These are phyloP conservation scores for Butastur rufipennis DNA, from an alignment of 2,113 vertebrate species.

Conservation along the genomic window DNA sequence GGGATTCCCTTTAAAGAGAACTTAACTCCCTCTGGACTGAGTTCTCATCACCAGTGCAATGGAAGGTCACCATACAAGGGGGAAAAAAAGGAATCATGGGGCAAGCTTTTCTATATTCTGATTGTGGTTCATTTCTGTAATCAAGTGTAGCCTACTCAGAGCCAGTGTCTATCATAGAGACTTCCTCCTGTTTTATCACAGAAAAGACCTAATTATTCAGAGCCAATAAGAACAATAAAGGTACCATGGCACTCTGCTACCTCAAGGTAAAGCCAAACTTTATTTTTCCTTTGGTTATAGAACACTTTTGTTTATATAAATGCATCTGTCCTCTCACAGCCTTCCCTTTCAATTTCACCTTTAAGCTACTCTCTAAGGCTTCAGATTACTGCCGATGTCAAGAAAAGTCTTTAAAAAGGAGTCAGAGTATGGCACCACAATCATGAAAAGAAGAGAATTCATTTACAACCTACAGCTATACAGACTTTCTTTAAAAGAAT, in stretches of 20 bases:
- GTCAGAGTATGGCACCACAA: not conserved
- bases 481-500: not conserved
- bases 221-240: not conserved
- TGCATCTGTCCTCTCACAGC: not conserved
- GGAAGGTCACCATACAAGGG: not conserved
- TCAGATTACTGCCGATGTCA: not conserved
- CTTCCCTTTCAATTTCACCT: not conserved
- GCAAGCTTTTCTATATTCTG: not conserved
- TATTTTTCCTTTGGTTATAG: not conserved
- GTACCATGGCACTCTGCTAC: not conserved
- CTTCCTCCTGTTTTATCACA: not conserved
- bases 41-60: not conserved
- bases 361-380: not conserved
- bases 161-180: not conserved
- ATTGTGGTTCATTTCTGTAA: not conserved
- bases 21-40: not conserved
- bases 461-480: not conserved
- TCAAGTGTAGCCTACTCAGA: not conserved
- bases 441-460: not conserved
- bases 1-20: not conserved
- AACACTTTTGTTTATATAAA: not conserved
- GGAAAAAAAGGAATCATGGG: rapidly evolving
- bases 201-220: not conserved
- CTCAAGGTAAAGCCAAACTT: not conserved
- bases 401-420: not conserved